Evolutionary conservation across 2,888 invertebrate genomes (phyloP), one percentile per base, ranked within the genome.

Genomic region (Calliopum simillimum): DNA sequence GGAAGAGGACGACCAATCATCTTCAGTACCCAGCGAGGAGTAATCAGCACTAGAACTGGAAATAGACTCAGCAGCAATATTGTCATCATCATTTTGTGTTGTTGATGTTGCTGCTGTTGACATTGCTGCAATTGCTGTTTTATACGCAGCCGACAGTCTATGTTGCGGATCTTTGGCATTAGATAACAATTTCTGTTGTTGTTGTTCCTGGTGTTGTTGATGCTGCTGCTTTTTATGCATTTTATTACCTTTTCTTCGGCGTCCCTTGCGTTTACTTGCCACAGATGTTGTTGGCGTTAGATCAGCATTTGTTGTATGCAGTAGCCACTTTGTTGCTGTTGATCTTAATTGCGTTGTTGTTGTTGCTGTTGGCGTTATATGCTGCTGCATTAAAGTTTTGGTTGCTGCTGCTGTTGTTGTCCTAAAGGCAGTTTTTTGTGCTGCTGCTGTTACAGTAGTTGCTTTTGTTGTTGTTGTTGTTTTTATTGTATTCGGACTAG

Each of bases 191-290:
- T 70, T 43, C 63, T 19, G 68, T 44, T 67, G 69, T 46, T 59
- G 51, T 16, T 19, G 21, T 16, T 68, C 63, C 4, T n/a, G n/a
- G n/a, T n/a, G n/a, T n/a, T 65, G 68, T 56, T 70, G 70, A 33
- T 53, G 65, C 19, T 66, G 66, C 14, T 33, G 74, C 41, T 75
- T 75, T 56, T 75, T 75, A 23, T 69, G 71, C 58, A 72, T 70
- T 76, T 11, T 75, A 11, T 71, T 69, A 8, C 23, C 71, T 74
- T 82, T 82, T 83, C 81, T 84, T 80, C 84, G 80, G 72, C 82
- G 78, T 14, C 80, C 81, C 72, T 84, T 84, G 61, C 81, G 81
- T 68, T 81, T 81, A 72, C 74, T 80, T 72, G 80, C 77, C 69
- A 78, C 70, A 44, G 80, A 78, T 69, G 80, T 77, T 72, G 80